phyloP scores from a whole-genome alignment of 1,140 invertebrate genomes.

The Berghia stephanieae region DNA sequence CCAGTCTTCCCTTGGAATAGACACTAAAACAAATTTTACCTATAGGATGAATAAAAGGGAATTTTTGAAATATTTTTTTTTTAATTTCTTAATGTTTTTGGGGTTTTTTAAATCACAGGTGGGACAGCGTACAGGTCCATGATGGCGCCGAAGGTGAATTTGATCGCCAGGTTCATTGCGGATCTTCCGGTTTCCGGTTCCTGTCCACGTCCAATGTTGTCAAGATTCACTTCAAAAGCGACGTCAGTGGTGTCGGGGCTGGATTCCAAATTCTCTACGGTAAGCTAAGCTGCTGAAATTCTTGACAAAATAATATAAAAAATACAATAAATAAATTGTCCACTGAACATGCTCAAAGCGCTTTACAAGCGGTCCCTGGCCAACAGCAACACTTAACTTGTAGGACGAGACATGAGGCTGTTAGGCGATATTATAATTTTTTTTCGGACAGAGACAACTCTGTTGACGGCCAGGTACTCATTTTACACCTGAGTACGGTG shows the following conservation, averaged over 20 bases:
- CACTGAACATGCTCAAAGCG: too few species aligned
- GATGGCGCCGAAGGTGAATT: constrained; percentile 15
- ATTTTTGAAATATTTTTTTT: neutral
- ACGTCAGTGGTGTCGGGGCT: constrained; percentile 17
- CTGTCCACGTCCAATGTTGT: constrained; percentile 17
- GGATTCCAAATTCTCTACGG: constrained; percentile 28
- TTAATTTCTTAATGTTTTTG: neutral
- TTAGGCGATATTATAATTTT: too few species aligned
- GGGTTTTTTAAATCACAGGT: neutral
- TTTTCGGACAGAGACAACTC: too few species aligned
- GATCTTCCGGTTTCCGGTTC: neutral
- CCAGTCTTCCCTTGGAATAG: neutral
- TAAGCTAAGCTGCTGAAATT: constrained; percentile 1
- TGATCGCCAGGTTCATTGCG: constrained; percentile 15
- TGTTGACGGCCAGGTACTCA: too few species aligned
- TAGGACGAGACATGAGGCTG: neutral
- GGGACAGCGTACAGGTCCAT: constrained; percentile 17
- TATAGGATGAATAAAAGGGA: neutral
- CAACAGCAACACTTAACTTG: neutral
- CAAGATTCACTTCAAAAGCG: constrained; percentile 22
- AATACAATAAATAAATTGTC: neutral
- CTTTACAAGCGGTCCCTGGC: neutral
- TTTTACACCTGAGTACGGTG: too few species aligned
- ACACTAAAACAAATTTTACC: neutral
- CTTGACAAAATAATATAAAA: neutral